These are phyloP conservation scores for Drosophila bocki DNA, from an alignment of 1,140 invertebrate species.

Conservation along the genomic window DNA sequence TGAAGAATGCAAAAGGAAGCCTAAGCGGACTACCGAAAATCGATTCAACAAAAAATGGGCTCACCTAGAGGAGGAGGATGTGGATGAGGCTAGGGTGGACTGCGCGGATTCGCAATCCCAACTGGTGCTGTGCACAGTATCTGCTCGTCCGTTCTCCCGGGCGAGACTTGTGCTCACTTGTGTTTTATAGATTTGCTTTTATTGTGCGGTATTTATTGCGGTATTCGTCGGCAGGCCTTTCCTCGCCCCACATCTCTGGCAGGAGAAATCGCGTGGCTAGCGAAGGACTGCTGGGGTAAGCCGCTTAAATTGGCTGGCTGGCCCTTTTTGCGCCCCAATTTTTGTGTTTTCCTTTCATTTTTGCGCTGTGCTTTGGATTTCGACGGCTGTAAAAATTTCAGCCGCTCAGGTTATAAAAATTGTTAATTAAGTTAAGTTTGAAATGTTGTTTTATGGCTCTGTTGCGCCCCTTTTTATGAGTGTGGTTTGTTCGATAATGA, in stretches of 20 bases:
- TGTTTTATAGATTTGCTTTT: conserved; percentile 68
- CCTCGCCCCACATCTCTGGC: conserved; percentile 13
- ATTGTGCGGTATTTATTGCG: conserved; percentile 78
- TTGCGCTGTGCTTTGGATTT: conserved; percentile 44
- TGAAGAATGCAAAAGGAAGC: conserved; percentile 62
- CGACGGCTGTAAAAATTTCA: conserved; percentile 47
- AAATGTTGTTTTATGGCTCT: conserved; percentile 66
- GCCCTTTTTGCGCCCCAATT: conserved; percentile 36
- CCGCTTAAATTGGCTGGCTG: conserved; percentile 62
- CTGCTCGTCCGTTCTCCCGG: neutral
- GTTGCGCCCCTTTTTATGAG: conserved; percentile 44
- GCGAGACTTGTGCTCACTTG: conserved; percentile 10
- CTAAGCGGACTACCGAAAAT: conserved; percentile 26
- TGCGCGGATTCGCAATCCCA: neutral
- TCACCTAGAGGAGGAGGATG: conserved; percentile 8
- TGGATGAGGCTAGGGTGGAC: neutral
- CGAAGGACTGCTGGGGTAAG: conserved; percentile 29
- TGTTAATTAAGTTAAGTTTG: conserved; percentile 76
- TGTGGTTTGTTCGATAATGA: conserved; percentile 32
- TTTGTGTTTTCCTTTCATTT: conserved; percentile 31
- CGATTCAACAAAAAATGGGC: conserved; percentile 27
- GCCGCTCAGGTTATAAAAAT: conserved; percentile 60
- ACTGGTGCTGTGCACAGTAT: conserved; percentile 16
- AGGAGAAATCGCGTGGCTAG: conserved; percentile 37
- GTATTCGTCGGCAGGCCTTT: conserved; percentile 47